Conservation (phyloP, 2,797 vertebrate genomes). For the Darevskia mixta region DNA sequence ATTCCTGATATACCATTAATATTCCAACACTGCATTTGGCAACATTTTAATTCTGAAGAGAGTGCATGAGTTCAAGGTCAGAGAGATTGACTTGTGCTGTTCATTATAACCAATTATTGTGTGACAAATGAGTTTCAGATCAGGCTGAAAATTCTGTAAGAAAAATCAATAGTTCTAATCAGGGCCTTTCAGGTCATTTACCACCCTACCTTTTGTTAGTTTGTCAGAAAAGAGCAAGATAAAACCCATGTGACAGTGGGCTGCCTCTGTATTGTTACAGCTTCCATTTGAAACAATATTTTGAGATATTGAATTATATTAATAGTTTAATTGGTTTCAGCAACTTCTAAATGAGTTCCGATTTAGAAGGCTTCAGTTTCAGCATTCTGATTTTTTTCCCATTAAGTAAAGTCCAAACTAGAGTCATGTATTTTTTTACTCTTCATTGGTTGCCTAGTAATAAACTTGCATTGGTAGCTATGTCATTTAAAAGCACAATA, state of each 20-base stretch:
- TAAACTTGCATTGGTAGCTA: slow-evolving; percentile 39
- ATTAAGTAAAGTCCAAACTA: slow-evolving; percentile 64
- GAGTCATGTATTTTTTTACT: slow-evolving; percentile 36
- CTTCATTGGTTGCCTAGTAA: slow-evolving; percentile 46
- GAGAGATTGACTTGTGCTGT: slow-evolving; percentile 84
- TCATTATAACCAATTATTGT: slow-evolving; percentile 89
- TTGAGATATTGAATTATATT: slow-evolving; percentile 79
- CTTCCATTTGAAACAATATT: slow-evolving; percentile 73
- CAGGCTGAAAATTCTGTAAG: slow-evolving; percentile 85
- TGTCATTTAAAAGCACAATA: not conserved
- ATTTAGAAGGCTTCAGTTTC: slow-evolving; percentile 69
- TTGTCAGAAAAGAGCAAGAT: slow-evolving; percentile 83
- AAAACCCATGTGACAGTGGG: slow-evolving; percentile 78
- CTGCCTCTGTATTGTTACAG: slow-evolving; percentile 67
- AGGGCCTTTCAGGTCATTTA: slow-evolving; percentile 86
- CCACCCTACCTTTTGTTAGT: slow-evolving; percentile 85
- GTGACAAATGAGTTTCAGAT: slow-evolving; percentile 88
- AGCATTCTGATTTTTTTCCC: slow-evolving; percentile 60
- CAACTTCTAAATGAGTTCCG: slow-evolving; percentile 74
- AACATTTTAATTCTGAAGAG: slow-evolving; percentile 83
- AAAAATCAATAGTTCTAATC: slow-evolving; percentile 91
- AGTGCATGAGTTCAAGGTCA: slow-evolving; percentile 88
- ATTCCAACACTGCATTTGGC: slow-evolving; percentile 78
- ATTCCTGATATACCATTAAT: slow-evolving; percentile 79
- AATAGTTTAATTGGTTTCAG: slow-evolving; percentile 80